Conservation (phyloP, 1,140 invertebrate genomes). For the Atopsyche davidsoni region DNA sequence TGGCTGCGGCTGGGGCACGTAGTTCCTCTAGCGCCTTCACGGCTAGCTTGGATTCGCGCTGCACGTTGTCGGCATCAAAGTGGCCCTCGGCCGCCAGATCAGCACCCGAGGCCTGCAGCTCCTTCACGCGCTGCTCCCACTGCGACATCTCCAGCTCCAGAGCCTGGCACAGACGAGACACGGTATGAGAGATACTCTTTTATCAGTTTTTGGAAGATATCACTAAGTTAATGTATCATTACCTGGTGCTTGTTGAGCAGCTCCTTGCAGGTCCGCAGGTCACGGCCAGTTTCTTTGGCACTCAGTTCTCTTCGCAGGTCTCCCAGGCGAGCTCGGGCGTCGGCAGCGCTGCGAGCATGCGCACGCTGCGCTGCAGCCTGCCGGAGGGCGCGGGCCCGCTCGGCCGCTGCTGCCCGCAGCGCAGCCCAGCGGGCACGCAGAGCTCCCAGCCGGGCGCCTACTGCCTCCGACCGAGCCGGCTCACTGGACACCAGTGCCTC, state of each 20-base stretch:
- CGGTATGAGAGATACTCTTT: not conserved
- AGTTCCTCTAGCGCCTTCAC: constrained; percentile 59
- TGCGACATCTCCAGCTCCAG: constrained; percentile 75
- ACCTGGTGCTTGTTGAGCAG: constrained; percentile 79
- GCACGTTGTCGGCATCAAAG: constrained; percentile 85
- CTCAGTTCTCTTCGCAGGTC: constrained; percentile 70
- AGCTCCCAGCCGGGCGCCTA: constrained; percentile 31
- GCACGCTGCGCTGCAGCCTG: constrained; percentile 77
- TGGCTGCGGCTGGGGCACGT: constrained; percentile 54
- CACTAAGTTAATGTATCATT: not conserved
- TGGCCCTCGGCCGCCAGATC: constrained; percentile 90
- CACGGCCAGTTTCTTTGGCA: constrained; percentile 74
- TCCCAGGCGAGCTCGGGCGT: constrained; percentile 73
- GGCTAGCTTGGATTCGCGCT: constrained; percentile 69
- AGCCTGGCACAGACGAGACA: constrained; percentile 41
- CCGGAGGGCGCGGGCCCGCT: constrained; percentile 18
- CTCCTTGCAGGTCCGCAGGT: constrained; percentile 83
- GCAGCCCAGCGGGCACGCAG: constrained; percentile 36
- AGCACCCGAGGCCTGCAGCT: constrained; percentile 71
- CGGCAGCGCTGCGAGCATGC: constrained; percentile 70
- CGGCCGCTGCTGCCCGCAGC: constrained; percentile 35
- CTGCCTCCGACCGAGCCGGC: constrained; percentile 33
- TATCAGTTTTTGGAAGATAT: not conserved
- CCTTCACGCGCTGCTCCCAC: constrained; percentile 65
- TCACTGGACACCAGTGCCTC: constrained; percentile 43